Base-by-base conservation (phyloP, 2,888 invertebrate genomes). In the Sarcophaga subvicina region DNA sequence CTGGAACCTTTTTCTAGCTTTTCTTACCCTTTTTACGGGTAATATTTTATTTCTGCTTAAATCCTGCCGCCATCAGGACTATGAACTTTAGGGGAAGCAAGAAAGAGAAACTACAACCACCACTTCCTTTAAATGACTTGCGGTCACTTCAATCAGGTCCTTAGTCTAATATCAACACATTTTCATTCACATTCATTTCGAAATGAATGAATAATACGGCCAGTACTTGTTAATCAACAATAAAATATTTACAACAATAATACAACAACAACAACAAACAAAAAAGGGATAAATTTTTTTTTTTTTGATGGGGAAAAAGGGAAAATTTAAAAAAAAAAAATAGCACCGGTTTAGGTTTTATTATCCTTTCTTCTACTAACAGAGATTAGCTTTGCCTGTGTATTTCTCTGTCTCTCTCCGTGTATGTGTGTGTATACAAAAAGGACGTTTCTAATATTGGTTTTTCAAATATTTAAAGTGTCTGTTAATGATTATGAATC, bases 121-220 rank as follows among this genome's bases (percentile, higher is more conserved):
- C 71, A 76, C 47, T 54, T 54, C 54, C 17, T 54, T 77, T 80
- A 85, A 84, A 84, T 82, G 81, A 87, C 87, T 87, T 87, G 87
- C 84, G 87, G 87, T 87, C 87, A 87, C 84, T 84, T 81, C 81
- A 84, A 87, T 84, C 81, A 84, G 81, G 86, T 84, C 80, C 87
- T 83, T 81, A 27, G 37, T 54, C 22, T 80, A 47, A 79, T 79
- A 87, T 87, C 87, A 87, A 84, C 87, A 87, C 87, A 87, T 84
- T 86, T 77, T 78, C 80, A 69, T 47, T 67, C 37, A 37, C 8
- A 49, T 49, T 49, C 0, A 76, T 67, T 78, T 37, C 37, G 37
- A 37, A 37, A 37, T 1, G 4, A 37, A 37, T 37, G 22, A 37
- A 37, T 37, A 37, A 6, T 37, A 37, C 37, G 37, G 37, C 37